phyloP scores from a whole-genome alignment of 2,113 vertebrate species.

The Ellobius talpinus region DNA sequence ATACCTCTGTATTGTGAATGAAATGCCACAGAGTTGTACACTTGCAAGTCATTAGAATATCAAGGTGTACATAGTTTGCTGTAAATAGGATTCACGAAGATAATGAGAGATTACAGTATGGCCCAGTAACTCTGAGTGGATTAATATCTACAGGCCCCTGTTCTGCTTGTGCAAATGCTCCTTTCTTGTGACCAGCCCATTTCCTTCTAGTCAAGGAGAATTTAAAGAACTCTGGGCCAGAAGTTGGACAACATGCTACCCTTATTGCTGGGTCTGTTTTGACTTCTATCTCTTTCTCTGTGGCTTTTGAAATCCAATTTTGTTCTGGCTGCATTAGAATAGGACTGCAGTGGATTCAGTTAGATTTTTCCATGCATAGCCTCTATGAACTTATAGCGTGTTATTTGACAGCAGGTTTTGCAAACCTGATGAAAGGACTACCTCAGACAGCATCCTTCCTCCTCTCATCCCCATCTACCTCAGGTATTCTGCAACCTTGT shows the following conservation, averaged over 20 bases:
- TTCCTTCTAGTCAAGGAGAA: slow-evolving; percentile 11
- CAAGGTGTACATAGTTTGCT: not conserved
- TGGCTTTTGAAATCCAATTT: slow-evolving; percentile 46
- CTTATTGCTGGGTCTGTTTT: slow-evolving; percentile 2
- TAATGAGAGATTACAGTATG: not conserved
- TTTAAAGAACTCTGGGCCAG: slow-evolving; percentile 19
- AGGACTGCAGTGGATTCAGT: not conserved
- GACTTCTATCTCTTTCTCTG: slow-evolving; percentile 14
- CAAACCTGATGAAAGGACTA: not conserved
- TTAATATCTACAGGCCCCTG: not conserved
- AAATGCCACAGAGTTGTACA: not conserved
- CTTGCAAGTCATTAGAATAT: slow-evolving; percentile 12
- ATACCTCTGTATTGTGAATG: not conserved
- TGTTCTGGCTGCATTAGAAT: slow-evolving; percentile 13
- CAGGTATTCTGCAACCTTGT: not conserved
- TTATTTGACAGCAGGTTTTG: slow-evolving; percentile 7
- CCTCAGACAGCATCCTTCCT: not conserved
- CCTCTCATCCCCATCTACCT: not conserved
- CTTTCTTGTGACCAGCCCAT: not conserved
- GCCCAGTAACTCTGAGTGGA: not conserved
- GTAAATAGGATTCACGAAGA: slow-evolving; percentile 9
- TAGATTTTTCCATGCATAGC: not conserved
- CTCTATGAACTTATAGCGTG: not conserved
- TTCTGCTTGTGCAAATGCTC: not conserved
- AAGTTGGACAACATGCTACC: not conserved